Percentiles rank a stretch among this genome's conserved stretches.
Evolutionary conservation across 2,888 invertebrate genomes (phyloP).

Genomic region (Trimorus sp.): DNA sequence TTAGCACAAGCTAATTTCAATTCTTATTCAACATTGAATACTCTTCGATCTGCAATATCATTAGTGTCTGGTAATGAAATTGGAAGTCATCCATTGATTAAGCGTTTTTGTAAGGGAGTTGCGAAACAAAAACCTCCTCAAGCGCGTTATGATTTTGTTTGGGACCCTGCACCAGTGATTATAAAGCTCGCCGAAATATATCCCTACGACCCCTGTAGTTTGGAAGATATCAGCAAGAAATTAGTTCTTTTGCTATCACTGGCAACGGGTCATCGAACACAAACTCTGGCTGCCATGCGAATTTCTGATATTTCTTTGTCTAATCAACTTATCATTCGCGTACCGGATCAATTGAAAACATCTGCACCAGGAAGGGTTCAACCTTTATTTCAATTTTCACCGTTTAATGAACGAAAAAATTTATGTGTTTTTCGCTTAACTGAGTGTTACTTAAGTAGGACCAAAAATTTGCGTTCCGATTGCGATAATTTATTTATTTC

Average conservation of each 20-base stretch:
- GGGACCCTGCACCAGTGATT: constrained; percentile 68
- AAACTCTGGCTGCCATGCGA: constrained; percentile 58
- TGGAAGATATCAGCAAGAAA: constrained; percentile 41
- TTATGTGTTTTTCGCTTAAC: constrained; percentile 42
- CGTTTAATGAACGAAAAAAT: constrained; percentile 23
- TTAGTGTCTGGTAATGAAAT: constrained; percentile 43
- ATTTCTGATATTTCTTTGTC: constrained; percentile 45
- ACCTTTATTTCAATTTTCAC: constrained; percentile 40
- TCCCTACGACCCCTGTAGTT: constrained; percentile 19
- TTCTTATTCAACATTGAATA: constrained; percentile 31
- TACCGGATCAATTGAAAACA: constrained; percentile 37
- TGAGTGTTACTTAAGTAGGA: constrained; percentile 29
- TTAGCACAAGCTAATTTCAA: constrained; percentile 24
- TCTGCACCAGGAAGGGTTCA: constrained; percentile 38
- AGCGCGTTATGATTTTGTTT: constrained; percentile 67
- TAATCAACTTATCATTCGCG: constrained; percentile 41
- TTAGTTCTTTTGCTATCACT: constrained; percentile 61
- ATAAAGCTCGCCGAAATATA: constrained; percentile 48
- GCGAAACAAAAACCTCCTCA: constrained; percentile 58
- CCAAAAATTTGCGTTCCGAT: constrained; percentile 1
- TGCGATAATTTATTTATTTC: constrained; percentile 46
- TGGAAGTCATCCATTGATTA: constrained; percentile 50
- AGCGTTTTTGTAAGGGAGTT: constrained; percentile 66
- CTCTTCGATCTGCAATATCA: constrained; percentile 23
- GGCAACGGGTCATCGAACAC: constrained; percentile 62